A percentile compares a stretch with the other conserved stretches of the same genome.
Evolutionary conservation across 2,797 vertebrate species (phyloP).

Genomic region (Anguilla megastoma): DNA sequence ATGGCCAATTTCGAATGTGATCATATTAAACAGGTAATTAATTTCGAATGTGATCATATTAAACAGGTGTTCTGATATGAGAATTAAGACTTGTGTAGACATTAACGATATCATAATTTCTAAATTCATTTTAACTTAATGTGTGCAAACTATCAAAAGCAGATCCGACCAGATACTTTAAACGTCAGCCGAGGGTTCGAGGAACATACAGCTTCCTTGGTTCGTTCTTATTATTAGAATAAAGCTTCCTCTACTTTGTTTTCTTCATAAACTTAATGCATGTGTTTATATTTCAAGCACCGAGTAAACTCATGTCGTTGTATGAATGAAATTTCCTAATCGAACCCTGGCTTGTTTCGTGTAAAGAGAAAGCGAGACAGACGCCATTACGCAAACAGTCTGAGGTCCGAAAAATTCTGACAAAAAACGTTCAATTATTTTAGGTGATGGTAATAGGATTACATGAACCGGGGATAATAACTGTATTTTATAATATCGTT

Average conservation of each 20-base stretch:
- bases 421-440: conserved; percentile 36
- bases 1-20: not conserved
- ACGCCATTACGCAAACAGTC: conserved; percentile 79
- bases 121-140: not conserved
- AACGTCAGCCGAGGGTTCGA: conserved; percentile 53
- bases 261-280: conserved; percentile 23
- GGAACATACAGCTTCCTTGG: conserved; percentile 31
- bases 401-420: conserved; percentile 66
- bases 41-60: not conserved
- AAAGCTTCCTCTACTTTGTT: conserved; percentile 25
- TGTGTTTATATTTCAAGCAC: conserved; percentile 13
- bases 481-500: not conserved
- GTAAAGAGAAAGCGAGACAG: conserved; percentile 57
- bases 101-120: not conserved
- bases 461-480: conserved; percentile 40
- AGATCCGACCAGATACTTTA: conserved; percentile 33
- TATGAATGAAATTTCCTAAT: conserved; percentile 21
- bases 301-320: not conserved
- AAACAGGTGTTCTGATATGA: not conserved
- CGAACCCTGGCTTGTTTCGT: conserved; percentile 12
- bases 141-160: not conserved
- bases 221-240: conserved; percentile 26
- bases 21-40: conserved; percentile 1
- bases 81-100: not conserved
- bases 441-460: conserved; percentile 28